Evolutionary conservation across 1,140 invertebrate genomes (phyloP).

Genomic region (Megalopta genalis): DNA sequence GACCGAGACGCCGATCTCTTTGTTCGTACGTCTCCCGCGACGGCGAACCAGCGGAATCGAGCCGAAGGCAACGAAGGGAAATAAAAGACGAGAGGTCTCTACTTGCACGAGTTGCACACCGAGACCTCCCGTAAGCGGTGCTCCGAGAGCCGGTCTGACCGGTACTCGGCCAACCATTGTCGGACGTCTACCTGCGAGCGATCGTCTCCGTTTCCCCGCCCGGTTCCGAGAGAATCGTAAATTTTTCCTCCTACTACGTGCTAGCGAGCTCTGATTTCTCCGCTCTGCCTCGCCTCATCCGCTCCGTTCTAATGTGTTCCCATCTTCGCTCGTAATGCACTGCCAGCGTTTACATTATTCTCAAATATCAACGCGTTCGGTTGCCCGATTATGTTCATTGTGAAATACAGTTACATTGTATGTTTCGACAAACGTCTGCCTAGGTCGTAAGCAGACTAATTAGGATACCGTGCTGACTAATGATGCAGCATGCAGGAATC

Average conservation of each 20-base stretch:
- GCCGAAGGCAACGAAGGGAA: neutral
- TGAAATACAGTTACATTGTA: no score
- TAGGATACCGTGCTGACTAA: no score
- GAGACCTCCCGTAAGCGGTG: slow-evolving; percentile 66
- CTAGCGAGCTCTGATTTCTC: neutral
- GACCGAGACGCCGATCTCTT: slow-evolving; percentile 49
- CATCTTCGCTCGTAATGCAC: neutral
- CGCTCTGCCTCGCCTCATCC: no score
- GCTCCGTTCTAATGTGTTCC: no score
- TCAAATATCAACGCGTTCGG: no score
- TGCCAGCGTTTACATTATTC: no score
- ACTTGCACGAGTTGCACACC: slow-evolving; percentile 34
- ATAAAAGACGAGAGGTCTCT: slow-evolving; percentile 22
- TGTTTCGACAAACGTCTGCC: no score
- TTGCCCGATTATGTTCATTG: no score
- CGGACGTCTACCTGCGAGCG: slow-evolving; percentile 52
- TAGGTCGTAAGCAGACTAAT: no score
- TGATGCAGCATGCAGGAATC: no score
- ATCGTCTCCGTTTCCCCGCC: slow-evolving; percentile 36
- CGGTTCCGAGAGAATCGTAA: slow-evolving; percentile 8
- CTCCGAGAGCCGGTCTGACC: slow-evolving; percentile 69
- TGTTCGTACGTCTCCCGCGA: slow-evolving; percentile 40
- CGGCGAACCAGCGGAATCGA: neutral
- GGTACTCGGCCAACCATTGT: slow-evolving; percentile 60
- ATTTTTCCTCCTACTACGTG: neutral